Evolutionary conservation across 2,113 vertebrate species (phyloP).

Genomic region (Xyrauchen texanus): DNA sequence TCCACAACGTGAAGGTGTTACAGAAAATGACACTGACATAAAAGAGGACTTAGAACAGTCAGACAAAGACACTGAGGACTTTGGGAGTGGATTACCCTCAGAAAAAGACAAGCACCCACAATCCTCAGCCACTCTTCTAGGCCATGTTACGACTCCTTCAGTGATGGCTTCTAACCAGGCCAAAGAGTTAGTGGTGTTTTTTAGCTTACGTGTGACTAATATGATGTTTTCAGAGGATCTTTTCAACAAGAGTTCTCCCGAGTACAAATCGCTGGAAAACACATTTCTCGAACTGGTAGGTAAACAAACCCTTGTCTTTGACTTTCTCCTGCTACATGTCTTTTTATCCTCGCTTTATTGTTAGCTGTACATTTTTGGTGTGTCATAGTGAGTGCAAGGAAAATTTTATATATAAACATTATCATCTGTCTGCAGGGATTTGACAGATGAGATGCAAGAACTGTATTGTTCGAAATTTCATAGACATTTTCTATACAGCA

Average conservation of each 20-base stretch:
- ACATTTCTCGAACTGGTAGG: slow-evolving; percentile 91
- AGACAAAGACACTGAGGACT: slow-evolving; percentile 54
- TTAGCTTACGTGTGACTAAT: slow-evolving; percentile 92
- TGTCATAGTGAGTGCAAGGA: not conserved
- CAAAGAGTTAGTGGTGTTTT: slow-evolving; percentile 91
- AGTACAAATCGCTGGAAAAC: slow-evolving; percentile 89
- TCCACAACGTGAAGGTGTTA: slow-evolving; percentile 21
- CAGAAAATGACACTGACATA: slow-evolving; percentile 37
- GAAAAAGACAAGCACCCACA: slow-evolving; percentile 58
- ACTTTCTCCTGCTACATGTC: slow-evolving; percentile 62
- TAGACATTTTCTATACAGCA: not conserved
- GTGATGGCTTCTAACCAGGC: slow-evolving; percentile 70
- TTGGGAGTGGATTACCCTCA: slow-evolving; percentile 62
- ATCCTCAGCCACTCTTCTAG: slow-evolving; percentile 67
- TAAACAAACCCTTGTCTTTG: slow-evolving; percentile 69
- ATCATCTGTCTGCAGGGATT: not conserved
- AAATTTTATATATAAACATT: not conserved
- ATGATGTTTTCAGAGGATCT: slow-evolving; percentile 89
- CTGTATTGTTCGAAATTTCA: slow-evolving; percentile 12
- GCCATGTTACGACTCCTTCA: slow-evolving; percentile 75
- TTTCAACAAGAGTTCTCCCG: slow-evolving; percentile 89
- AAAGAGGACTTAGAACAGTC: slow-evolving; percentile 48
- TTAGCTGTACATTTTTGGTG: slow-evolving; percentile 40
- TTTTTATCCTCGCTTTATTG: slow-evolving; percentile 61
- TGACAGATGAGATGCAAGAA: not conserved